phyloP scores from a whole-genome alignment of 2,888 invertebrate genomes.

The Liposcelis brunnea region DNA sequence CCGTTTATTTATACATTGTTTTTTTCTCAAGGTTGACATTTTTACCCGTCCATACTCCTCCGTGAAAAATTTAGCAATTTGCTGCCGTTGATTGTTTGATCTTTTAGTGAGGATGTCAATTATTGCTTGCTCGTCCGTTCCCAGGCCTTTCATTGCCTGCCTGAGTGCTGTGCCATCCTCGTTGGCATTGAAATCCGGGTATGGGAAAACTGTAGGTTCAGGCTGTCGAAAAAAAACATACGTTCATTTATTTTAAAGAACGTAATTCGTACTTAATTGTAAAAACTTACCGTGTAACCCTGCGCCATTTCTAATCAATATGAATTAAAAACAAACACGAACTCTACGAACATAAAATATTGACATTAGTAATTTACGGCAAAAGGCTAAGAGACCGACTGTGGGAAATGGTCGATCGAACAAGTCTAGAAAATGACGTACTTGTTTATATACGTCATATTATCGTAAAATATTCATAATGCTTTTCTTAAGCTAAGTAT shows the following conservation, averaged over 20 bases:
- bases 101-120: conserved; percentile 52
- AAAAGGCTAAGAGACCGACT: too few species aligned
- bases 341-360: too few species aligned
- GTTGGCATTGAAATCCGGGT: conserved; percentile 39
- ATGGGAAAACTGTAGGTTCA: conserved; percentile 40
- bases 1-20: background rate
- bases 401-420: too few species aligned
- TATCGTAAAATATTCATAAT: too few species aligned
- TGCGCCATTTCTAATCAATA: conserved; percentile 1
- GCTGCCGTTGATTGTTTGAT: conserved; percentile 52
- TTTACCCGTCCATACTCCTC: conserved; percentile 39
- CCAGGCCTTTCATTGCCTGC: conserved; percentile 57
- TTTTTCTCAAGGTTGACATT: background rate
- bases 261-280: background rate
- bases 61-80: conserved; percentile 43
- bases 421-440: too few species aligned
- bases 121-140: conserved; percentile 58
- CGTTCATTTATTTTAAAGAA: background rate
- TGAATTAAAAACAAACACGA: too few species aligned
- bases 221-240: conserved; percentile 13
- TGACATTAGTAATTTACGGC: too few species aligned
- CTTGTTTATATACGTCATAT: too few species aligned
- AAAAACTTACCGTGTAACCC: background rate
- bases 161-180: conserved; percentile 47
- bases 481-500: too few species aligned